A percentile compares a stretch with the other conserved stretches of the same genome.
phyloP scores from a whole-genome alignment of 2,113 vertebrate species.

The Raja brachyura region DNA sequence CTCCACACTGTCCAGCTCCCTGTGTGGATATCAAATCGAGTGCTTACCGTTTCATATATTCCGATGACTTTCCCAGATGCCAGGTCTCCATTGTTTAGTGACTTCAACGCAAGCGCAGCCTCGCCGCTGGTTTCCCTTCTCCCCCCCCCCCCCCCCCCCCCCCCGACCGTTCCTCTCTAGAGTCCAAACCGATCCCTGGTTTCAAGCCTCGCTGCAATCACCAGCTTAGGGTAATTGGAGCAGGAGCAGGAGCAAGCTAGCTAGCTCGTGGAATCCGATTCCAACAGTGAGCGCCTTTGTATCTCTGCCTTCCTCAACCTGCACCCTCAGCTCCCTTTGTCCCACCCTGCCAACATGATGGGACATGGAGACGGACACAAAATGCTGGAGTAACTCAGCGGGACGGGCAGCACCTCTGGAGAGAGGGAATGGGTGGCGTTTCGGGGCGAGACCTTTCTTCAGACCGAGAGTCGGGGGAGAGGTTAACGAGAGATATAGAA shows the following conservation, averaged over 20 bases:
- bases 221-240: background rate
- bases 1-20: slow-evolving; percentile 31
- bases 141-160: too few relatives aligned
- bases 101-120: background rate
- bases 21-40: slow-evolving; percentile 18
- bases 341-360: background rate
- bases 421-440: too few relatives aligned
- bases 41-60: slow-evolving; percentile 31
- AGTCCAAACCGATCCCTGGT: background rate
- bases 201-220: background rate
- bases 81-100: slow-evolving; percentile 25
- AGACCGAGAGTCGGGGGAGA: too few relatives aligned
- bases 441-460: too few relatives aligned
- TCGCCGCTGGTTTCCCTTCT: background rate
- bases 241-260: too few relatives aligned
- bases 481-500: too few relatives aligned
- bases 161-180: background rate
- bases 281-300: background rate
- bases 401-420: too few relatives aligned
- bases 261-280: background rate
- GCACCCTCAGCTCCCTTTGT: background rate
- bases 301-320: background rate
- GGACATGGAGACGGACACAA: too few relatives aligned
- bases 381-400: too few relatives aligned
- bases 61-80: slow-evolving; percentile 30